Evolutionary conservation across 2,113 vertebrate species (phyloP), one percentile per base, ranked within the genome.

Genomic region (Saccopteryx leptura): DNA sequence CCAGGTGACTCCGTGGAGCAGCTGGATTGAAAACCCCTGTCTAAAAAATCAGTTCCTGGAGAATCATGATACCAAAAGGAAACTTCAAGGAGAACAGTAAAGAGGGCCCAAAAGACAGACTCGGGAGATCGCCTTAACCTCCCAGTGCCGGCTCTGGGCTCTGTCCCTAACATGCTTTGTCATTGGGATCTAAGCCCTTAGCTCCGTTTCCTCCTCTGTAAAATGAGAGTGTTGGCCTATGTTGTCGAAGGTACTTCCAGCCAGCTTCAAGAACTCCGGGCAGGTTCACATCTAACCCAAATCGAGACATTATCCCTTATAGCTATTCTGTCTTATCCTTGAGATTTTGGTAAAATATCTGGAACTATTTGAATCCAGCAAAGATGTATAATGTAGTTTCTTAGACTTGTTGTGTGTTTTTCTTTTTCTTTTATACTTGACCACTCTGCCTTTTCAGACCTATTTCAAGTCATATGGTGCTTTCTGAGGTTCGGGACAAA

Each of bases 141-240:
- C 69, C 28, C 9, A 17, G 9, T 72, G 17, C 78, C 65, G 33
- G 74, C 24, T 28, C 50, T 82, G 58, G 33, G 74, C 24, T 28
- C 50, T 82, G 58, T 79, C 31, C 61, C 46, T 75, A 58, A 79
- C 19, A 56, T 69, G 24, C n/a, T 74, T 17, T 80, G 72, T 75
- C 92, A 33, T 80, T 66, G 78, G 76, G 78, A 46, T 79, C 12
- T 71, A 90, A 65, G 80, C 46, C 69, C 60, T 46, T 66, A 74
- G 80, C 60, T 83, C 28, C 76, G 54, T 72, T 85, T 95, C 54
- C 19, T 96, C 72, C 33, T 86, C 61, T 69, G 18, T 80, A 83
- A 60, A 81, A 39, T 28, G 54, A 68, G 26, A 46, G 50, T 26
- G 60, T 76, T 84, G 79, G 65, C 66, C 21, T 71, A 2, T 50